Evolutionary conservation across 2,888 invertebrate species (phyloP).

Genomic region (Orthosia cruda): DNA sequence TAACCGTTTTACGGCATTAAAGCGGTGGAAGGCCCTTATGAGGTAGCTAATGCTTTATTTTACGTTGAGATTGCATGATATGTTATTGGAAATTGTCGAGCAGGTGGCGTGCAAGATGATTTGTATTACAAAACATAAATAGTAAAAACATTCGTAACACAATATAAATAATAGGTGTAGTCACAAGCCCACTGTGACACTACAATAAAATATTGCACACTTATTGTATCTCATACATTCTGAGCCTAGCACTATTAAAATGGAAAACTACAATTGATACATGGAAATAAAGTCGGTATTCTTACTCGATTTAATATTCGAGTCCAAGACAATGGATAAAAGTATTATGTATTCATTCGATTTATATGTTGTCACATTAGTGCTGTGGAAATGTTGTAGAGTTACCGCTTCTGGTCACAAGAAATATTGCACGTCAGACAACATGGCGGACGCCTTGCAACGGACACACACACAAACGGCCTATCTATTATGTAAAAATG

Average conservation of each 20-base stretch:
- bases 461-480: constrained; percentile 53
- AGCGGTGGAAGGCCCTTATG: too few species aligned
- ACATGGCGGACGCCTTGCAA: constrained; percentile 59
- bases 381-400: constrained; percentile 63
- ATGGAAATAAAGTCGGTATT: constrained; percentile 52
- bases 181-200: constrained; percentile 28
- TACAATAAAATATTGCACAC: constrained; percentile 48
- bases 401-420: constrained; percentile 66
- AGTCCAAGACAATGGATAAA: constrained; percentile 75
- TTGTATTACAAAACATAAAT: constrained; percentile 18
- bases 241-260: constrained; percentile 36
- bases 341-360: constrained; percentile 68
- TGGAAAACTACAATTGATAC: constrained; percentile 53
- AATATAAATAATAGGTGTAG: constrained; percentile 46
- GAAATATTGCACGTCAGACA: constrained; percentile 71
- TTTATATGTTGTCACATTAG: constrained; percentile 70
- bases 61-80: too few species aligned
- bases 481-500: constrained; percentile 80
- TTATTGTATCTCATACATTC: constrained; percentile 36
- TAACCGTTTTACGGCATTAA: too few species aligned
- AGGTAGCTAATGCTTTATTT: too few species aligned
- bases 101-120: background rate
- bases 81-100: too few species aligned
- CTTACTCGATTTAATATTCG: constrained; percentile 57
- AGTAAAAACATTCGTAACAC: constrained; percentile 22